Base-by-base conservation (phyloP, 2,888 invertebrate genomes). In the Chelonus formosanus region DNA sequence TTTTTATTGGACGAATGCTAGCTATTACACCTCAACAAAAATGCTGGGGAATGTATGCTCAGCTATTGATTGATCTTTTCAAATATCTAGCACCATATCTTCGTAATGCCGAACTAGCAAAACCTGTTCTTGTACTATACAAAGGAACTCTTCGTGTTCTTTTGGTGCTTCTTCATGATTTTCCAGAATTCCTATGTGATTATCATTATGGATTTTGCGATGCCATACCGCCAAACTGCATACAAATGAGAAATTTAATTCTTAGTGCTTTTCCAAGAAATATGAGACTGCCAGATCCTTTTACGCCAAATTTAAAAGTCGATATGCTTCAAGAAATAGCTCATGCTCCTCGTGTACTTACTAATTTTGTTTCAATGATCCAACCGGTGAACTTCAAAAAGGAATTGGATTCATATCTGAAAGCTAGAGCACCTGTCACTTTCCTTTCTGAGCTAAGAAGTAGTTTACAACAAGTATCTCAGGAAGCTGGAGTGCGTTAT, bases 181-280 rank as follows among this genome's bases (percentile, higher is more conserved):
- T 99, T 84, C 99, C 99, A 0, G 99, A 99, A 86, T 97, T 99
- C 84, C 88, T 99, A 59, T 98, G 98, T 85, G 99, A 99, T 84
- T 98, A 98, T 85, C 98, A 99, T 84, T 98, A 98, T 84, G 95
- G 96, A 53, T 97, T 99, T 86, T 98, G 99, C 84, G 99, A 99
- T 85, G 97, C 96, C 69, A 98, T 99, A 76, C 98, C 99, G 55
- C 96, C 98, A 3, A 99, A 99, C 84, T 99, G 99, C 85, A 97
- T 99, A 74, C 98, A 95, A 85, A 96, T 99, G 96, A 89, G 99
- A 59, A 99, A 99, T 84, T 88, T 99, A 65, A 97, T 99, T 63
- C 86, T 99, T 70, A 97, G 98, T 3, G 99, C 99, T 3, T 99
- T 98, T 84, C 99, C 99, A 6, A 89, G 98, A 57, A 97, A 96